phyloP scores from a whole-genome alignment of 2,113 vertebrate genomes.

The Macrotus californicus region DNA sequence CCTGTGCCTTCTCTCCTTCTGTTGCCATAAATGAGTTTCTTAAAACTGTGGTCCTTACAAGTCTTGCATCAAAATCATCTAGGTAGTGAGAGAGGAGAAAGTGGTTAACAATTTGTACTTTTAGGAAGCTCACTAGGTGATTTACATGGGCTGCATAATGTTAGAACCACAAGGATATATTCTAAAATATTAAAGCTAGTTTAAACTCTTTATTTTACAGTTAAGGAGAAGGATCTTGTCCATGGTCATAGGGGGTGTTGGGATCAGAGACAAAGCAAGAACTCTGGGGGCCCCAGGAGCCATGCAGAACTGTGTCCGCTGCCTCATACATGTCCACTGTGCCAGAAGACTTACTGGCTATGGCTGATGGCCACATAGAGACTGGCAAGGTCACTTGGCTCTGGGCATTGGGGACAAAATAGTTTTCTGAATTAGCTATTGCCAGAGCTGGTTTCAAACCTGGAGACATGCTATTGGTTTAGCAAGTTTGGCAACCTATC shows the following conservation, averaged over 20 bases:
- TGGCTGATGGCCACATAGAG: not conserved
- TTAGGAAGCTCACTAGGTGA: not conserved
- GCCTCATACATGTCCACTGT: not conserved
- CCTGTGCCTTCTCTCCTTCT: not conserved
- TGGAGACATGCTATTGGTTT: not conserved
- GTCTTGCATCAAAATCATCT: not conserved
- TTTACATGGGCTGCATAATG: not conserved
- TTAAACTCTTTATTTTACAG: not conserved
- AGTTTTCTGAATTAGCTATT: not conserved
- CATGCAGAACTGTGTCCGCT: not conserved
- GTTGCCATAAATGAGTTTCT: not conserved
- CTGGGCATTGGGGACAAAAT: not conserved
- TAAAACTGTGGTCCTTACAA: not conserved
- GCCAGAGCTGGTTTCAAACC: not conserved
- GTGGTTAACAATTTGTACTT: not conserved
- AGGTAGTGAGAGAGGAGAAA: not conserved
- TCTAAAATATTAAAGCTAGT: not conserved
- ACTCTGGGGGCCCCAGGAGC: not conserved
- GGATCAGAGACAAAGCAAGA: not conserved
- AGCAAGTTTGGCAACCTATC: not conserved
- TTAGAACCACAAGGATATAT: not conserved
- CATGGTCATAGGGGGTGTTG: not conserved
- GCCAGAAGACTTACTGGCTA: not conserved
- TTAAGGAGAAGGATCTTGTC: not conserved
- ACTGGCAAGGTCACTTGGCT: not conserved